A percentile compares a stretch with the other conserved stretches of the same genome.
Evolutionary conservation across 2,888 invertebrate species (phyloP).

Genomic region (Drosophila emarginata): DNA sequence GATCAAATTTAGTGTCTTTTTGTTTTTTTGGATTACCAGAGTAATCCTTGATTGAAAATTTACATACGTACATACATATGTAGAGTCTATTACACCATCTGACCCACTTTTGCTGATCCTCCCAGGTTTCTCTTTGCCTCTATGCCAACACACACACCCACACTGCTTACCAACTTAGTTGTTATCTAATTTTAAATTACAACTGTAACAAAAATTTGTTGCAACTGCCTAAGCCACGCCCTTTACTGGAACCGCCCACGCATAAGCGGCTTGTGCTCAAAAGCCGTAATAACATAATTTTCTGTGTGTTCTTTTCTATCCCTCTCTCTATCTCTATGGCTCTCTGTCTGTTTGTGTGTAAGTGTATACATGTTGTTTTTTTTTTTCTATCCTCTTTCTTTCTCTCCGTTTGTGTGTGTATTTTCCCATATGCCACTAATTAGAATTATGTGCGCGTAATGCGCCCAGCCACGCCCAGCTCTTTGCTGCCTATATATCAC

Average conservation of each 20-base stretch:
- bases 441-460: constrained; percentile 65
- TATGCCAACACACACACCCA: not conserved
- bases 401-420: constrained; percentile 15
- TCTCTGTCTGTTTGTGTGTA: too few relatives aligned
- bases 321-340: not conserved
- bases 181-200: constrained; percentile 14
- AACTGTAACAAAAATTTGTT: not conserved
- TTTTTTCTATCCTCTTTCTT: not conserved
- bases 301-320: constrained; percentile 7
- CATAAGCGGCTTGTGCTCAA: constrained; percentile 62
- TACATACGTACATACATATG: too few relatives aligned
- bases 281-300: constrained; percentile 71
- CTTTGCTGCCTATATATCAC: constrained; percentile 27
- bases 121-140: not conserved
- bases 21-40: not conserved
- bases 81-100: not conserved
- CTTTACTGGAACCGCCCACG: constrained; percentile 42
- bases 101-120: not conserved
- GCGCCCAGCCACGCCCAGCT: constrained; percentile 36
- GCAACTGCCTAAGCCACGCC: constrained; percentile 17
- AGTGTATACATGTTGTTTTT: not conserved
- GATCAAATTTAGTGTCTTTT: too few relatives aligned
- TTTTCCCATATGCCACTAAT: constrained; percentile 65
- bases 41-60: not conserved
- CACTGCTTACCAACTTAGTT: constrained; percentile 6